A percentile compares a stretch with the other conserved stretches of the same genome.
phyloP scores from a whole-genome alignment of 2,888 invertebrate genomes.

The Pollenia griseotomentosa region DNA sequence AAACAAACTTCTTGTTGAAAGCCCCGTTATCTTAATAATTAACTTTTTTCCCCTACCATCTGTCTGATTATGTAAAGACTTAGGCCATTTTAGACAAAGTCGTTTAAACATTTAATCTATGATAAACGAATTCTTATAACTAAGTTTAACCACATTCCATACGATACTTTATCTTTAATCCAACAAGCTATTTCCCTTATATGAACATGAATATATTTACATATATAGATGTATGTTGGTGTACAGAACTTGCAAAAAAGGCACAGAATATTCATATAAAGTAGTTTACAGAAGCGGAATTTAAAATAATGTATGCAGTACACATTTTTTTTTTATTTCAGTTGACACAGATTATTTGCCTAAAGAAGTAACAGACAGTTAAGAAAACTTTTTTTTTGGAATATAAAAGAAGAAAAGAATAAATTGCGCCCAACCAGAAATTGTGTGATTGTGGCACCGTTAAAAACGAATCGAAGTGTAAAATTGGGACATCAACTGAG shows the following conservation, averaged over 20 bases:
- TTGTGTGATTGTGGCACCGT: slow-evolving; percentile 38
- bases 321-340: not conserved
- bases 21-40: not conserved
- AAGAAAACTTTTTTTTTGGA: not conserved
- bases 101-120: slow-evolving; percentile 19
- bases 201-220: not conserved
- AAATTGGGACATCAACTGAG: slow-evolving; percentile 57
- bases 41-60: not conserved
- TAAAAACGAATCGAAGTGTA: slow-evolving; percentile 53
- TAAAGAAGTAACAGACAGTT: slow-evolving; percentile 48
- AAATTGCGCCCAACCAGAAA: slow-evolving; percentile 36
- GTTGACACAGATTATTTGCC: slow-evolving; percentile 56
- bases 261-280: slow-evolving; percentile 20
- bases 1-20: too few species aligned
- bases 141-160: slow-evolving; percentile 4
- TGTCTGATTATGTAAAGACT: not conserved
- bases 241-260: not conserved
- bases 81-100: not conserved
- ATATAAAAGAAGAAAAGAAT: slow-evolving; percentile 15
- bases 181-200: slow-evolving; percentile 1
- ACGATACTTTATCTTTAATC: slow-evolving; percentile 8
- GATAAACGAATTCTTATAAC: slow-evolving; percentile 20
- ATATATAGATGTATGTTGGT: not conserved
- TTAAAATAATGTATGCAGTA: slow-evolving; percentile 28
- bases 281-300: slow-evolving; percentile 9